Conservation (phyloP, 2,113 vertebrate genomes). For the Cyphomyrus plagiostoma region DNA sequence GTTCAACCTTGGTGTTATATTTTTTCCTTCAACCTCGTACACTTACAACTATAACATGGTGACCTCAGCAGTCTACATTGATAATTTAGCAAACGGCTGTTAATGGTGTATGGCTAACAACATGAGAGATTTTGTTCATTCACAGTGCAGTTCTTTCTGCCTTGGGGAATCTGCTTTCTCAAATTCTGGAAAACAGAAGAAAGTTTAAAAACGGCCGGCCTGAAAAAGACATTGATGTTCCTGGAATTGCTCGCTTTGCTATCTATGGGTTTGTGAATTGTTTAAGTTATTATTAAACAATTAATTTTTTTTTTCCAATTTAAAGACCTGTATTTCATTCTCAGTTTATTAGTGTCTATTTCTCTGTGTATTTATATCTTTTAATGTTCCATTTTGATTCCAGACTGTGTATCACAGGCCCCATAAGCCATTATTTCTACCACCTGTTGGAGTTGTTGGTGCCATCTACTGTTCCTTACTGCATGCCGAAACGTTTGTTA, state of each 20-base stretch:
- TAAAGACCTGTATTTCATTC: background rate
- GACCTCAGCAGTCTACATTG: background rate
- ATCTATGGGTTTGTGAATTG: conserved; percentile 64
- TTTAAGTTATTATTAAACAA: background rate
- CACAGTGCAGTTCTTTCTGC: conserved; percentile 73
- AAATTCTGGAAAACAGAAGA: conserved; percentile 61
- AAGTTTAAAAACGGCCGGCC: conserved; percentile 45
- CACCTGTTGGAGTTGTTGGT: conserved; percentile 70
- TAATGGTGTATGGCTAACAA: background rate
- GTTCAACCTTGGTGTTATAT: conserved; percentile 36
- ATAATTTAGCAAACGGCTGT: background rate
- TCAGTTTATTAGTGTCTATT: background rate
- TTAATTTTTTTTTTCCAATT: background rate
- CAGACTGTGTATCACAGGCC: conserved; percentile 75
- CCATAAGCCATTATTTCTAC: conserved; percentile 77
- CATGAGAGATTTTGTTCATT: conserved; percentile 20
- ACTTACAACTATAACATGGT: background rate
- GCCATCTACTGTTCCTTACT: conserved; percentile 61
- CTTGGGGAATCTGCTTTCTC: conserved; percentile 74
- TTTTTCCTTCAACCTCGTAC: conserved; percentile 31
- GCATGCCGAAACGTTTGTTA: conserved; percentile 67
- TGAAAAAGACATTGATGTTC: conserved; percentile 47
- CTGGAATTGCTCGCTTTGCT: conserved; percentile 65
- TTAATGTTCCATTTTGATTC: background rate
- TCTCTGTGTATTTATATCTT: background rate